Percentiles rank a stretch among this genome's conserved stretches.
Conservation (phyloP, 64 coral and sea anemone genomes). For the Pachyseris speciosa region DNA sequence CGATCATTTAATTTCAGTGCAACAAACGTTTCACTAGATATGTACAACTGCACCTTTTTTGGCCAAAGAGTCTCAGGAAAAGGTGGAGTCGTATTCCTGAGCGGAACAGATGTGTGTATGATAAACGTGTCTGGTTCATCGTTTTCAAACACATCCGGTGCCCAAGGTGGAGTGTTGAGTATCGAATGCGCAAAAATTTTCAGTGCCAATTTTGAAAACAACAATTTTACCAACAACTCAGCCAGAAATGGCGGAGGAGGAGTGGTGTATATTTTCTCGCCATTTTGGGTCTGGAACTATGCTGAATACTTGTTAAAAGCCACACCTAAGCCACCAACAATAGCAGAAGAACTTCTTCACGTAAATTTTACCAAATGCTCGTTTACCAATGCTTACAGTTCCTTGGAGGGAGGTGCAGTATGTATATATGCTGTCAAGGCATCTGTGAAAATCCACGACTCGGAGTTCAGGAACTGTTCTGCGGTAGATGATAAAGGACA, state of each 20-base stretch:
- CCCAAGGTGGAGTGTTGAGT: neutral
- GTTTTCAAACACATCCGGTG: neutral
- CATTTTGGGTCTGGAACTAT: neutral
- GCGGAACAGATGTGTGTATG: neutral
- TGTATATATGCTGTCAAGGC: neutral
- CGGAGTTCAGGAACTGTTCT: neutral
- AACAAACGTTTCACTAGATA: conserved; percentile 9
- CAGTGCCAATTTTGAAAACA: neutral
- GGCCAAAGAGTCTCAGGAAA: neutral
- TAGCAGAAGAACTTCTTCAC: neutral
- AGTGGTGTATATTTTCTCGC: neutral
- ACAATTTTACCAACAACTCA: neutral
- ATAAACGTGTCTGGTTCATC: neutral
- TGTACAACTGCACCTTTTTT: conserved; percentile 18
- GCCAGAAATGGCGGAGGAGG: neutral
- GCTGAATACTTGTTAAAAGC: neutral
- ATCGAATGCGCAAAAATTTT: neutral
- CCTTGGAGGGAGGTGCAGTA: neutral
- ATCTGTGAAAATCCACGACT: neutral
- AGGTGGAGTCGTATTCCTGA: neutral
- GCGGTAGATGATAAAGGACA: neutral
- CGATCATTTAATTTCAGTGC: neutral
- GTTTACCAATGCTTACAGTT: neutral
- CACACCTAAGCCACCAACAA: neutral
- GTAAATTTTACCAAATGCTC: neutral